Evolutionary conservation across 2,888 invertebrate genomes (phyloP).

Genomic region (Cheilosia impressa): DNA sequence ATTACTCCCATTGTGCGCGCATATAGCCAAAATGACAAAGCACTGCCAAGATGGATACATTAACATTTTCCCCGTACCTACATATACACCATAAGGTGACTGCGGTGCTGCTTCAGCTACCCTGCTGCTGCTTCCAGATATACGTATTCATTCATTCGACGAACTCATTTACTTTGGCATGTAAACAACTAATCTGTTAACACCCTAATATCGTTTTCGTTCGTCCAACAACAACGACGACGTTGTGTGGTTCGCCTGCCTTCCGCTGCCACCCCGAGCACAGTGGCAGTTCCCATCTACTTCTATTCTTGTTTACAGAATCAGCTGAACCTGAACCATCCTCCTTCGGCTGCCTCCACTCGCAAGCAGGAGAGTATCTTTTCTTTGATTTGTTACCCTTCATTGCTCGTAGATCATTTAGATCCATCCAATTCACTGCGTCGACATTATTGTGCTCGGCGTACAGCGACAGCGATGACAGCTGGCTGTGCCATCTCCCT

Average conservation of each 20-base stretch:
- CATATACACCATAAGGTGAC: conserved; percentile 36
- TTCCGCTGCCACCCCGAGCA: conserved; percentile 37
- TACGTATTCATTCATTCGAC: conserved; percentile 68
- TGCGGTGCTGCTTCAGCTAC: conserved; percentile 37
- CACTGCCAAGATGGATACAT: conserved; percentile 64
- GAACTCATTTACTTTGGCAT: conserved; percentile 83
- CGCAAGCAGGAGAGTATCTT: conserved; percentile 54
- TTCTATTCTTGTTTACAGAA: conserved; percentile 30
- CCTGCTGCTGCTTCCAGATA: conserved; percentile 42
- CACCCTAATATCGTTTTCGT: conserved; percentile 78
- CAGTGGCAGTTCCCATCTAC: conserved; percentile 40
- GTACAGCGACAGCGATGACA: conserved; percentile 17
- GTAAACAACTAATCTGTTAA: conserved; percentile 84
- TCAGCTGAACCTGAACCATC: conserved; percentile 36
- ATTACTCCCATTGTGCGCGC: conserved; percentile 69
- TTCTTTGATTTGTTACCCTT: conserved; percentile 72
- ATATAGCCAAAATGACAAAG: conserved; percentile 56
- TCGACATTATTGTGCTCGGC: conserved; percentile 30
- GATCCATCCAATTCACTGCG: conserved; percentile 67
- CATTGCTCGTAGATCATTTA: conserved; percentile 59
- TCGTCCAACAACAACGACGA: conserved; percentile 3
- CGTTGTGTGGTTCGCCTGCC: conserved; percentile 50
- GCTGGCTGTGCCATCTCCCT: conserved; percentile 12
- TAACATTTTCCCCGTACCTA: conserved; percentile 40
- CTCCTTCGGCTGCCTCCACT: conserved; percentile 42